Evolutionary conservation across 1,140 invertebrate genomes (phyloP), one percentile per base, ranked within the genome.

Genomic region (Leptinotarsa texana): DNA sequence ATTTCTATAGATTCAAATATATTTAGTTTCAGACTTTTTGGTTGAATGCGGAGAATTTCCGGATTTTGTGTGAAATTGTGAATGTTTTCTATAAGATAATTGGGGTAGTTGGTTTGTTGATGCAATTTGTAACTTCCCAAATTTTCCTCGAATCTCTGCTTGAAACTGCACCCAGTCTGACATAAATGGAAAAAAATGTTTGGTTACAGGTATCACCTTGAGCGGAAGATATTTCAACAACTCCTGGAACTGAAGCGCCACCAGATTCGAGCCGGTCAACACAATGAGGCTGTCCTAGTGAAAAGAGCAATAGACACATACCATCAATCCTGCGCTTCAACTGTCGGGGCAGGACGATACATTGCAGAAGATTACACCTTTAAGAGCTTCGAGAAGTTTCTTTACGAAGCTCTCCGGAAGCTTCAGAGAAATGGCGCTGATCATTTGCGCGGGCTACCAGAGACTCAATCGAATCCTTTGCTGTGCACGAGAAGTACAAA

Each of bases 161-260:
- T 27, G 27, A 27, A 27, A 27, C 27, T 27, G 27, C 27, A 27
- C 5, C 5, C 27, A 27, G 27, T 27, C 27, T 27, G 27, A 27
- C 1, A 1, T 11, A 11, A 42, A 42, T 42, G 8, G 0, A 42
- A 11, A 11, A 42, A 42, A 42, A 11, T 42, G 8, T 11, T 42
- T 47, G 6, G 8, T 4, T 13, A 15, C 82, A 91, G 95, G 83
- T 97, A 96, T 86, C 94, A 96, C 77, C 88, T 96, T 79, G 96
- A 98, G 84, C 88, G 95, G 73, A 94, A 95, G 81, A 95, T 98
- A 80, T 98, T 98, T 86, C 95, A 98, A 82, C 95, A 98, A 84
- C 86, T 98, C 70, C 90, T 98, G 80, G 96, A 98, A 85, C 85
- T 98, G 22, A 98, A 98, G 84, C 89, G 95, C 73, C 88, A 96